phyloP scores from a whole-genome alignment of 2,797 vertebrate species.

The Myotis planiceps region DNA sequence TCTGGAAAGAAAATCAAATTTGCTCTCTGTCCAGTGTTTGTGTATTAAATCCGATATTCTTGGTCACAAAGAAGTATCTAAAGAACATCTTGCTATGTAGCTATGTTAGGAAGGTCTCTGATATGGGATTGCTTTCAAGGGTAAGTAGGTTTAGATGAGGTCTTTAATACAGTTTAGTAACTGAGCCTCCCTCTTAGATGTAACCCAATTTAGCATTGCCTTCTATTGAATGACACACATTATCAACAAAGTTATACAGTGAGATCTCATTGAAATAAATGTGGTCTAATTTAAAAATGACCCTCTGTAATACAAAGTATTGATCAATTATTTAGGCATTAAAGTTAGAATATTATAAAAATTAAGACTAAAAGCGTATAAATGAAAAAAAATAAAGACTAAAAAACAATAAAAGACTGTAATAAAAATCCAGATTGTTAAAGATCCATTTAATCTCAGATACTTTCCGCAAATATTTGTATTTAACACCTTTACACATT shows the following conservation, averaged over 20 bases:
- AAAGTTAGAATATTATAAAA: background rate
- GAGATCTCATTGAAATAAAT: background rate
- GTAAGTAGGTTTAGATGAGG: background rate
- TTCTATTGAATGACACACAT: background rate
- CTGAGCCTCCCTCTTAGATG: background rate
- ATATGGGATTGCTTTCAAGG: background rate
- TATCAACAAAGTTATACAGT: background rate
- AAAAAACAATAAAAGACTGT: background rate
- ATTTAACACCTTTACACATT: background rate
- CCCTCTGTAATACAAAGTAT: background rate
- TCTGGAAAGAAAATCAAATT: slow-evolving; percentile 48
- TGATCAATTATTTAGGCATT: background rate
- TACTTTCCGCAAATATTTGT: background rate
- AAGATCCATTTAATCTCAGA: background rate
- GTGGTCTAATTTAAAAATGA: background rate
- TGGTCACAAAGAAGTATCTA: background rate
- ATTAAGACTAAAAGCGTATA: background rate
- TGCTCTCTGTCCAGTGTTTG: background rate
- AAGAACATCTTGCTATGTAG: background rate
- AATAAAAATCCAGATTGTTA: background rate
- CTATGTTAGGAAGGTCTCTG: background rate
- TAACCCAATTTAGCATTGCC: background rate
- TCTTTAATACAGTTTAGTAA: slow-evolving; percentile 29
- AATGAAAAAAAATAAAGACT: background rate
- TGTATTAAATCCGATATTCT: slow-evolving; percentile 36